A percentile compares a stretch with the other conserved stretches of the same genome.
Conservation (phyloP, 2,113 vertebrate species). For the Chionis minor region DNA sequence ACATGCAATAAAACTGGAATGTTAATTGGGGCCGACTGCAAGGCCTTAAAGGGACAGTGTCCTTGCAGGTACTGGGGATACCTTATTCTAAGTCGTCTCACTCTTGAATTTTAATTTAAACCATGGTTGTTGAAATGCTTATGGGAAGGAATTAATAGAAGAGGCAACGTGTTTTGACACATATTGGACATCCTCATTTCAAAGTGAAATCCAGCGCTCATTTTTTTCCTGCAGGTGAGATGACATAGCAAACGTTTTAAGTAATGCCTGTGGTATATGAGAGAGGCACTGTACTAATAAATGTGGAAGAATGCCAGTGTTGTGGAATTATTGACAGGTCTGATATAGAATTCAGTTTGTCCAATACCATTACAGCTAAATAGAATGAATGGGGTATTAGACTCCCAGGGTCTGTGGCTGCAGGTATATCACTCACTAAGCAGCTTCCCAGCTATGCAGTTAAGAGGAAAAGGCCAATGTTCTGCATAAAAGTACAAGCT, state of each 20-base stretch:
- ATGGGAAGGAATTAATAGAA: slow-evolving; percentile 19
- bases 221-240: neutral
- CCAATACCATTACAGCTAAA: neutral
- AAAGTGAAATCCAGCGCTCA: neutral
- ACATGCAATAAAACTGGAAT: slow-evolving; percentile 75
- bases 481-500: neutral
- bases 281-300: neutral
- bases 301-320: neutral
- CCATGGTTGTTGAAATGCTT: neutral
- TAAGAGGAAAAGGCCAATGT: neutral
- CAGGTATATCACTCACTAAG: neutral
- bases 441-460: neutral
- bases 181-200: neutral
- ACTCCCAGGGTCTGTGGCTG: neutral
- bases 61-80: neutral
- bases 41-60: slow-evolving; percentile 66
- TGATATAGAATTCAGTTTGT: slow-evolving; percentile 30
- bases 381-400: neutral
- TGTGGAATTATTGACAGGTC: slow-evolving; percentile 12
- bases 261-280: neutral
- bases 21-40: slow-evolving; percentile 67
- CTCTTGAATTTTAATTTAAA: slow-evolving; percentile 29
- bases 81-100: neutral
- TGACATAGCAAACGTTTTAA: neutral
- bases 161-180: neutral